A percentile compares a stretch with the other conserved stretches of the same genome.
phyloP scores from a whole-genome alignment of 2,797 vertebrate genomes.

The Tragelaphus oryx region DNA sequence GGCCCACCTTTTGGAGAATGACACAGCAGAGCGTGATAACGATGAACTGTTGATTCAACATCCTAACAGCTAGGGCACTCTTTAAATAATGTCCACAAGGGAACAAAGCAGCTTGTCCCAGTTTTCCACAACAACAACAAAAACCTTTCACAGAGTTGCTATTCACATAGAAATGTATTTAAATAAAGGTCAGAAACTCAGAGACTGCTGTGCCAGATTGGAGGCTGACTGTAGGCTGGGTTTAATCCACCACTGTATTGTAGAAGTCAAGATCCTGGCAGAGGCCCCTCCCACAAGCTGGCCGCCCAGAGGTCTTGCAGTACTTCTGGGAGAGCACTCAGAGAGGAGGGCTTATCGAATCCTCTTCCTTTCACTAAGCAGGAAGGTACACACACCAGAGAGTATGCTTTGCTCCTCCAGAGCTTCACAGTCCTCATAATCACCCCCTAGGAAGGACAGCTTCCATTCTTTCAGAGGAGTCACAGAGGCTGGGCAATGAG shows the following conservation, averaged over 20 bases:
- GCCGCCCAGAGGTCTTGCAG: neutral
- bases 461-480: neutral
- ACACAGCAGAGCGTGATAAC: neutral
- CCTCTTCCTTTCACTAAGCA: neutral
- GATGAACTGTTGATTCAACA: neutral
- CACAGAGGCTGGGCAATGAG: neutral
- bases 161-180: neutral
- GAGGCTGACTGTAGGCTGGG: neutral
- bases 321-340: neutral
- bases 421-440: neutral
- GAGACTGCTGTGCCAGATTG: neutral
- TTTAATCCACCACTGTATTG: neutral
- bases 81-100: neutral
- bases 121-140: neutral
- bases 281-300: neutral
- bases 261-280: neutral
- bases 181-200: neutral
- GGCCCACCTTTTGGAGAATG: neutral
- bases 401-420: neutral
- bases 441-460: neutral
- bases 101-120: slow-evolving; percentile 4
- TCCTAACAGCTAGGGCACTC: neutral
- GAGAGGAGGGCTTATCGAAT: neutral
- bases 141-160: neutral
- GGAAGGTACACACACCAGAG: neutral